A percentile compares a stretch with the other conserved stretches of the same genome.
These are phyloP conservation scores for Saccostrea glomerata DNA, from an alignment of 1,140 invertebrate species.

Conservation along the genomic window DNA sequence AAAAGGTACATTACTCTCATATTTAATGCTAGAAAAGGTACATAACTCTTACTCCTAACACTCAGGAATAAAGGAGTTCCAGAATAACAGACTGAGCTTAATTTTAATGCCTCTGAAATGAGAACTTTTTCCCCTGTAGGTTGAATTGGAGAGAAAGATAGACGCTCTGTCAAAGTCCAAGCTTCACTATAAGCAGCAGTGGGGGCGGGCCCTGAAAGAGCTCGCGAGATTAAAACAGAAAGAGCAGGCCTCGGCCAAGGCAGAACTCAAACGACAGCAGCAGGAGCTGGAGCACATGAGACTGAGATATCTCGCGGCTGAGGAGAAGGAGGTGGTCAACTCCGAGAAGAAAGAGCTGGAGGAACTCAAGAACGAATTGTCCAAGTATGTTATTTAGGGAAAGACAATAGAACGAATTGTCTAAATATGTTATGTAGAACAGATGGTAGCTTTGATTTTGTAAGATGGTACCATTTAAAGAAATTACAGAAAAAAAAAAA, in stretches of 20 bases:
- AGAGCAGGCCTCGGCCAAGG: slow-evolving; percentile 75
- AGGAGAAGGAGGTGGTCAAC: slow-evolving; percentile 77
- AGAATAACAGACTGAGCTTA: too few relatives aligned
- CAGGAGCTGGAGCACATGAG: slow-evolving; percentile 79
- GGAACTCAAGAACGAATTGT: slow-evolving; percentile 77
- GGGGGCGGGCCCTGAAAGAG: slow-evolving; percentile 78
- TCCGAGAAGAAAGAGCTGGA: slow-evolving; percentile 76
- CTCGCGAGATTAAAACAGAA: slow-evolving; percentile 77
- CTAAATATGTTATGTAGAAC: slow-evolving; percentile 67
- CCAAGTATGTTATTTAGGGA: slow-evolving; percentile 68
- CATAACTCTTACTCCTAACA: too few relatives aligned
- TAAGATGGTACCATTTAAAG: too few relatives aligned
- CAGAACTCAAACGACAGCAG: slow-evolving; percentile 72
- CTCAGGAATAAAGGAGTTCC: too few relatives aligned
- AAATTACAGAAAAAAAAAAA: too few relatives aligned
- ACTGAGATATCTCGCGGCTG: slow-evolving; percentile 76
- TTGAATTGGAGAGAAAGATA: slow-evolving; percentile 78
- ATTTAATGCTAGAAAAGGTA: too few relatives aligned
- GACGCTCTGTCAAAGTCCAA: slow-evolving; percentile 78
- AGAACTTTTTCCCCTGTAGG: slow-evolving; percentile 61
- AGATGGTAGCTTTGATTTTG: too few relatives aligned
- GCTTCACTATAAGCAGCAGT: slow-evolving; percentile 80
- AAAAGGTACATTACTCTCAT: too few relatives aligned
- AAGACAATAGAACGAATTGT: slow-evolving; percentile 76
- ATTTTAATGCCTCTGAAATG: not conserved